These are phyloP conservation scores for Pipistrellus nathusii DNA, from an alignment of 2,797 vertebrate genomes.

Conservation along the genomic window DNA sequence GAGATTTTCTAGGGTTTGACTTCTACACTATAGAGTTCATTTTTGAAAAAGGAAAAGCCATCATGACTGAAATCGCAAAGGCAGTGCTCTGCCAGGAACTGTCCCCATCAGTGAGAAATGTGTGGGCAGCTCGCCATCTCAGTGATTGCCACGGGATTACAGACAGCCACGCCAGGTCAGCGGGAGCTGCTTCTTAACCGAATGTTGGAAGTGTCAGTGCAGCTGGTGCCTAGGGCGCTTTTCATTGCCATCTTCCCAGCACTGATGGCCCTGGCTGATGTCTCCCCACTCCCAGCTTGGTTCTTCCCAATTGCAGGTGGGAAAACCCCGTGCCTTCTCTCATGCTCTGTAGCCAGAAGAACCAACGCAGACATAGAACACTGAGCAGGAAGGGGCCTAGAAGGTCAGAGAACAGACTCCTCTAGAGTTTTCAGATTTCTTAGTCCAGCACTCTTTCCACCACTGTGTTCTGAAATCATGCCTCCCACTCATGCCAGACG, in stretches of 20 bases:
- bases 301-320: not conserved
- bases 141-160: not conserved
- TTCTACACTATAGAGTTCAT: constrained; percentile 28
- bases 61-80: not conserved
- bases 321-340: not conserved
- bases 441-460: not conserved
- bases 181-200: not conserved
- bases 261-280: not conserved
- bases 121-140: not conserved
- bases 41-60: not conserved
- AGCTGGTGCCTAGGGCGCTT: not conserved
- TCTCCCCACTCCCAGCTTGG: not conserved
- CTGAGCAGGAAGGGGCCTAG: not conserved
- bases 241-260: not conserved
- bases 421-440: not conserved
- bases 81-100: not conserved
- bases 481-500: not conserved
- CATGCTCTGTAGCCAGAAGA: not conserved
- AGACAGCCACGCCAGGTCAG: not conserved
- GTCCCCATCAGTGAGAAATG: not conserved
- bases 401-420: not conserved
- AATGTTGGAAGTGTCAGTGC: not conserved
- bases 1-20: constrained; percentile 26
- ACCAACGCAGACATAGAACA: not conserved
- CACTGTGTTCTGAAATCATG: not conserved